Percentiles rank a stretch among this genome's conserved stretches.
Evolutionary conservation across 2,113 vertebrate genomes (phyloP).

Genomic region (Oncorhynchus gorbuscha): DNA sequence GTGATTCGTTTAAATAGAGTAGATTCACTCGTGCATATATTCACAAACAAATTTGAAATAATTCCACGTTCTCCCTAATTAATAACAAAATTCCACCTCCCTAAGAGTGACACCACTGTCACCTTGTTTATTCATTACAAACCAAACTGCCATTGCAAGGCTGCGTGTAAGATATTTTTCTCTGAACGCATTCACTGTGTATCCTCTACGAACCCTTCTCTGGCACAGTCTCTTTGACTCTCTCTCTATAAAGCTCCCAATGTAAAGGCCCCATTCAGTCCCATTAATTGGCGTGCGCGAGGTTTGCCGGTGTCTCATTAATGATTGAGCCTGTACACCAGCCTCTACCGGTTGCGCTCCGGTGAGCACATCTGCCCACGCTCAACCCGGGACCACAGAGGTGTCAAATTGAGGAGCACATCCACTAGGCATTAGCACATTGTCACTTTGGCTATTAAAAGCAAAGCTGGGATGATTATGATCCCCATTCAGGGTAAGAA

Average conservation of each 20-base stretch:
- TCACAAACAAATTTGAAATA: background rate
- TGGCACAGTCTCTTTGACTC: background rate
- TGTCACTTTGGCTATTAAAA: constrained; percentile 76
- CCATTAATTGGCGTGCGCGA: constrained; percentile 68
- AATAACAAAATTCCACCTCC: background rate
- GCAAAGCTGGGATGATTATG: constrained; percentile 69
- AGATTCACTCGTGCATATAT: background rate
- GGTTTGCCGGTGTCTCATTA: constrained; percentile 75
- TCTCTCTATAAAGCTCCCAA: background rate
- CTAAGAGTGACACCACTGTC: background rate
- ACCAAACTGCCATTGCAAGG: too few relatives aligned
- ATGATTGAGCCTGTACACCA: constrained; percentile 67
- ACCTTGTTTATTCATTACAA: background rate
- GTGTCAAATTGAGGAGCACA: background rate
- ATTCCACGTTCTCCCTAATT: background rate
- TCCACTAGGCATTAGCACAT: constrained; percentile 60
- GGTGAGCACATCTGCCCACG: constrained; percentile 71
- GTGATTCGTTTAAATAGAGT: background rate
- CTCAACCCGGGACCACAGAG: constrained; percentile 48
- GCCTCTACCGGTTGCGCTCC: constrained; percentile 66
- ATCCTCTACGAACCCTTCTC: background rate
- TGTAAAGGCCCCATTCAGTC: constrained; percentile 57
- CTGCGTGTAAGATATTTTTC: too few relatives aligned
- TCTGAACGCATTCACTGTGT: too few relatives aligned
- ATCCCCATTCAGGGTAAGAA: constrained; percentile 69